Evolutionary conservation across 2,888 invertebrate species (phyloP).

Genomic region (Hipparchia semele): DNA sequence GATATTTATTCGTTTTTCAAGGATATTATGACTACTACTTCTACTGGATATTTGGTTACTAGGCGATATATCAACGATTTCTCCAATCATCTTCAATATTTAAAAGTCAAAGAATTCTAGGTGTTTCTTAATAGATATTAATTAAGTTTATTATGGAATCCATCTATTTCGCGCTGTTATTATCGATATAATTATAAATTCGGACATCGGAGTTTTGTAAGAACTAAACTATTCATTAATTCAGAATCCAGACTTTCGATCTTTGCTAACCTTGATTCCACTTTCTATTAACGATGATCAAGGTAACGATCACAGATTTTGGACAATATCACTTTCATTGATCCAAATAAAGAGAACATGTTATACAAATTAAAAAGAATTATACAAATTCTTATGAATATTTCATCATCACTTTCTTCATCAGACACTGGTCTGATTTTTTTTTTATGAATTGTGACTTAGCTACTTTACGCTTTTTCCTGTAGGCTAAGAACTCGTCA

Average conservation of each 20-base stretch:
- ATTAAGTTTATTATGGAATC: neutral
- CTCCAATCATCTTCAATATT: neutral
- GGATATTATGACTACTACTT: too few relatives aligned
- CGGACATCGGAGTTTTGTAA: neutral
- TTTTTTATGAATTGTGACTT: too few relatives aligned
- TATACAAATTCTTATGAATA: neutral
- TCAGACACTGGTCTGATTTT: neutral
- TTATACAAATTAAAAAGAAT: neutral
- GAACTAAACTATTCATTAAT: conserved; percentile 1
- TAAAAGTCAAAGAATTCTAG: neutral
- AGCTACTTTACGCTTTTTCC: too few relatives aligned
- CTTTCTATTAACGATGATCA: conserved; percentile 5
- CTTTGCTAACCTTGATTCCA: neutral
- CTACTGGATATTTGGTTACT: too few relatives aligned
- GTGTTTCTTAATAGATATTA: neutral
- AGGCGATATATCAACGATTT: neutral
- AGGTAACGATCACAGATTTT: conserved; percentile 3
- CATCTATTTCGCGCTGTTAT: neutral
- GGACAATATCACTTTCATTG: conserved; percentile 11
- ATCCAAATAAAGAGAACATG: neutral
- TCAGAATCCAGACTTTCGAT: conserved; percentile 13
- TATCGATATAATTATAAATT: neutral
- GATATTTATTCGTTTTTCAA: too few relatives aligned
- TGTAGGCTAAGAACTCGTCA: too few relatives aligned
- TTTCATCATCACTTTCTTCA: conserved; percentile 3